Conservation (phyloP, 1,140 invertebrate species). For the Uloborus diversus region DNA sequence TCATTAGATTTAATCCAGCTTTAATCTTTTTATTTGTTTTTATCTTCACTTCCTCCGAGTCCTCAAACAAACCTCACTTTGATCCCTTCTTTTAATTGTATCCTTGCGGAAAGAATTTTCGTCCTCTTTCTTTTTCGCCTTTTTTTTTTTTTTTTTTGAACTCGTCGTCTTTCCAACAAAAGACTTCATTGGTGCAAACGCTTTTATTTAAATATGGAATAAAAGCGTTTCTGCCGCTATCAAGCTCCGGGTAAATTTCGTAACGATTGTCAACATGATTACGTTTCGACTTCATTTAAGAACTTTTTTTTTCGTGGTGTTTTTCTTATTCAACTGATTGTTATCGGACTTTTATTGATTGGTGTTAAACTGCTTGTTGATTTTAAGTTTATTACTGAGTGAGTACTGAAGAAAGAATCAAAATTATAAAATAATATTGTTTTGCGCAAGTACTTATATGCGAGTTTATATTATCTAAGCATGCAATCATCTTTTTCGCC, state of each 20-base stretch:
- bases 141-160: background rate
- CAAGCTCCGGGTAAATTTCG: slow-evolving; percentile 1
- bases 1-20: background rate
- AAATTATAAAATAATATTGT: too few relatives aligned
- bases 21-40: background rate
- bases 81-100: background rate
- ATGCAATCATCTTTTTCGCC: too few relatives aligned
- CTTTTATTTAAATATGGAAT: slow-evolving; percentile 15
- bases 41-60: background rate
- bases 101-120: background rate
- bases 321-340: too few relatives aligned
- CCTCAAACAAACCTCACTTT: background rate
- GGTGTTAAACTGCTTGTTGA: too few relatives aligned
- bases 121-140: background rate
- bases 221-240: slow-evolving; percentile 4
- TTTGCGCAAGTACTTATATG: too few relatives aligned
- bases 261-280: slow-evolving; percentile 20
- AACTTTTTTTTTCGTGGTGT: too few relatives aligned
- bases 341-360: too few relatives aligned
- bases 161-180: background rate
- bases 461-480: too few relatives aligned
- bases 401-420: too few relatives aligned
- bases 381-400: too few relatives aligned
- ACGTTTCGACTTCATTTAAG: too few relatives aligned
- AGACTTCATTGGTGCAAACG: background rate